These are phyloP conservation scores for Ataeniobius toweri DNA, from an alignment of 2,797 vertebrate species.

Conservation along the genomic window DNA sequence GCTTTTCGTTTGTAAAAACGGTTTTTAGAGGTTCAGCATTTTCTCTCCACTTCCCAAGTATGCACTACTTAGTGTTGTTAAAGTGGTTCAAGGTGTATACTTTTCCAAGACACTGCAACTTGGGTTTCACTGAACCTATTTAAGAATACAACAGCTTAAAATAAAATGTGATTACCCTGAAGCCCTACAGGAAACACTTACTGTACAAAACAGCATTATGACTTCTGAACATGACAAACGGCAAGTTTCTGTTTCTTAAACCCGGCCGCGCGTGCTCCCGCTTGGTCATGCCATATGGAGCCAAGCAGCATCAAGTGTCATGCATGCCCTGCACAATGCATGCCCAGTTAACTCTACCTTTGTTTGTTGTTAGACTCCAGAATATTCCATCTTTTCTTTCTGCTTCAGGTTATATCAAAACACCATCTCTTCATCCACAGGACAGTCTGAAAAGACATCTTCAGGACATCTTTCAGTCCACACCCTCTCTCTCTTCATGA, in stretches of 20 bases:
- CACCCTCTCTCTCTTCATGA: conserved; percentile 29
- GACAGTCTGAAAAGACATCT: conserved; percentile 41
- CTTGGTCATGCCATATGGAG: conserved; percentile 73
- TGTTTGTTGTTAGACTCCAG: conserved; percentile 48
- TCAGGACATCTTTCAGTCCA: conserved; percentile 55
- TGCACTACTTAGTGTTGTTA: background rate
- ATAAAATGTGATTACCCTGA: background rate
- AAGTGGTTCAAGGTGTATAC: background rate
- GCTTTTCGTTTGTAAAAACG: background rate
- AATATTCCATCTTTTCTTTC: conserved; percentile 32
- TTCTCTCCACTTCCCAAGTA: background rate
- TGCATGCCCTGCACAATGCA: conserved; percentile 52
- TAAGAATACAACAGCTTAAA: background rate
- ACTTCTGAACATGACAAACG: background rate
- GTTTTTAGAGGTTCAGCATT: no score
- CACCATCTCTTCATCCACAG: conserved; percentile 65
- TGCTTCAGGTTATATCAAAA: conserved; percentile 76
- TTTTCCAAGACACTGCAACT: background rate
- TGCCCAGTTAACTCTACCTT: conserved; percentile 55
- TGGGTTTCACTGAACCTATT: background rate
- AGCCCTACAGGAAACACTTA: background rate
- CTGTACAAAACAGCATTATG: background rate
- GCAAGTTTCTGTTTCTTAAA: background rate
- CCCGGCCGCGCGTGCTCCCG: conserved; percentile 27
- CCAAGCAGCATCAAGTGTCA: conserved; percentile 81